Conservation (phyloP, 2,113 vertebrate species). For the Speoplatyrhinus poulsoni region DNA sequence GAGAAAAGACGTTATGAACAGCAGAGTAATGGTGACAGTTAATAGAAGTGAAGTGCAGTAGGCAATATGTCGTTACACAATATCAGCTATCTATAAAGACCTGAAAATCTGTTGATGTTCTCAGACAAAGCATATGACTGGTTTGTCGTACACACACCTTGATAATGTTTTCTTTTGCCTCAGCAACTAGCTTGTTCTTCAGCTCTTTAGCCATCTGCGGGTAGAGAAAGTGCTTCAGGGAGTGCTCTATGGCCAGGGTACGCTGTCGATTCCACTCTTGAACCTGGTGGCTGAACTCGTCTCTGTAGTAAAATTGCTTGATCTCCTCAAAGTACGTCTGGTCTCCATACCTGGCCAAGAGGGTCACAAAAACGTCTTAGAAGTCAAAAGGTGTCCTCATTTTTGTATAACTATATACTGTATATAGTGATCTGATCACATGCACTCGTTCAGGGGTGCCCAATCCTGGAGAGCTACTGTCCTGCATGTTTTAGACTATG, state of each 20-base stretch:
- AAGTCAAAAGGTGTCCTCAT: neutral
- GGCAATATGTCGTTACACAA: neutral
- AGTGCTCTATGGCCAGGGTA: slow-evolving; percentile 91
- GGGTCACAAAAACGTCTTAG: neutral
- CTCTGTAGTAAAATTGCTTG: slow-evolving; percentile 98
- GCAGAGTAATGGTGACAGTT: neutral
- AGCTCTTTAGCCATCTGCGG: slow-evolving; percentile 97
- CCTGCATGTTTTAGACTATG: too few species aligned
- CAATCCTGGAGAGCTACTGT: too few species aligned
- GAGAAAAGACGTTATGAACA: slow-evolving; percentile 4
- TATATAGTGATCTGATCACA: too few species aligned
- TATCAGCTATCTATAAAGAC: too few species aligned
- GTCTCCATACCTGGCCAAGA: slow-evolving; percentile 49
- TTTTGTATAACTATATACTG: too few species aligned
- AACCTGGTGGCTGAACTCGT: slow-evolving; percentile 99
- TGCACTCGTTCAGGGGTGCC: too few species aligned
- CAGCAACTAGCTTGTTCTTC: slow-evolving; percentile 90
- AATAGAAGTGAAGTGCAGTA: neutral
- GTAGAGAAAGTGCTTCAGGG: slow-evolving; percentile 94
- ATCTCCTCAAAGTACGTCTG: slow-evolving; percentile 98
- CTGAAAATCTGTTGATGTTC: neutral
- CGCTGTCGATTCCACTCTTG: slow-evolving; percentile 98
- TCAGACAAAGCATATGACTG: neutral
- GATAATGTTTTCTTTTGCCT: slow-evolving; percentile 94
- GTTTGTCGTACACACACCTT: slow-evolving; percentile 77